Base-by-base conservation (phyloP, 2,113 vertebrate genomes). In the Bubo blakistoni region DNA sequence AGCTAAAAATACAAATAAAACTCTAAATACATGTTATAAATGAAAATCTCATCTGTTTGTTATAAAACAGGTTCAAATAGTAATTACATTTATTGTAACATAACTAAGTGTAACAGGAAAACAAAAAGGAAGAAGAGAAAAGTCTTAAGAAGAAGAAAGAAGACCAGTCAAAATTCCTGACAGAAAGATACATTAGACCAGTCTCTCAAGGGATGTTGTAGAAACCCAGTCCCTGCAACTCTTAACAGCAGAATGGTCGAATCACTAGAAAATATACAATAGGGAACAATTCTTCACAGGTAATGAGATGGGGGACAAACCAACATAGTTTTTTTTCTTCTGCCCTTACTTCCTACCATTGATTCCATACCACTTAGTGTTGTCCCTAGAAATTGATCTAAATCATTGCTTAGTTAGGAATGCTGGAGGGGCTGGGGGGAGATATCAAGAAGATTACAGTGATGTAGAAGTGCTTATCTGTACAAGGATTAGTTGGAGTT, bases 241-340 rank as follows among this genome's bases (percentile, higher is more conserved):
- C 94, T 94, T 94, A 95, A 95, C 70, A 94, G 90, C 22, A 88
- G 80, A 89, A 94, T 1, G 11, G 91, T 94, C 70, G 95, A 95
- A 95, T 96, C 91, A 72, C 91, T 91, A 72, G 88, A 85, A 97
- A 97, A 96, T 67, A 91, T 3, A 91, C 97, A 94, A 44, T 14
- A 79, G 91, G 94, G 94, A 97, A 70, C 88, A 94, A 94, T 96
- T 84, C 25, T 97, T 97, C 96, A 97, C 58, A 92, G 81, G 91
- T 95, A 97, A 97, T 91, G 92, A 97, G 94, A 90, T 67, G 70
- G 58, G 54, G 72, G 94, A 42, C 49, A 94, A 94, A 90, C 83
- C 84, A 80, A 89, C 46, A 27, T 74, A 78, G 42, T 30, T 66
- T 93, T 97, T 76, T 88, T 74, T 25, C 22, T 85, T 80, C 36